phyloP scores from a whole-genome alignment of 2,113 vertebrate species.

The Rhipidura dahli region DNA sequence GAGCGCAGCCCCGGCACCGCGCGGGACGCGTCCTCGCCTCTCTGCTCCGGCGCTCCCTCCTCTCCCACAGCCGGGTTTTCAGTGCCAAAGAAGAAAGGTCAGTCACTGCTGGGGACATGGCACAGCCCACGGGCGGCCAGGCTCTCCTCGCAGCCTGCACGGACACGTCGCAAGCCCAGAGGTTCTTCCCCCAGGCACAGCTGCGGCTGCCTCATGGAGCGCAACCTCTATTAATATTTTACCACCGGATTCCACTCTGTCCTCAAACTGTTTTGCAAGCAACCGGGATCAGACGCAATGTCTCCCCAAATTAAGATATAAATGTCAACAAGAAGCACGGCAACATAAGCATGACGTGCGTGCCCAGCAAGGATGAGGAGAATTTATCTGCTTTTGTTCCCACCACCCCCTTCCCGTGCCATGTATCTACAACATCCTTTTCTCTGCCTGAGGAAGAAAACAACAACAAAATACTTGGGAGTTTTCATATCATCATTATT shows the following conservation, averaged over 20 bases:
- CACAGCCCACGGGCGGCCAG: neutral
- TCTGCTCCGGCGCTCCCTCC: neutral
- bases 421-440: neutral
- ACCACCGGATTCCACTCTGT: neutral
- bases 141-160: neutral
- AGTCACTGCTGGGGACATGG: neutral
- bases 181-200: neutral
- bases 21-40: neutral
- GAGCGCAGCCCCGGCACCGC: neutral
- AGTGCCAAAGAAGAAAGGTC: neutral
- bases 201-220: neutral
- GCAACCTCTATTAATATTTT: neutral
- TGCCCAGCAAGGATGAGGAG: neutral
- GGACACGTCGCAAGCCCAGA: neutral
- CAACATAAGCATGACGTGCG: neutral
- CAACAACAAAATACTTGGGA: slow-evolving; percentile 10
- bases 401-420: neutral
- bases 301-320: neutral
- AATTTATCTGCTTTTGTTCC: neutral
- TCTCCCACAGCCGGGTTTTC: neutral
- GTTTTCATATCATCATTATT: neutral
- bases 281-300: neutral
- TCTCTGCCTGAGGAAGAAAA: neutral
- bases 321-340: neutral
- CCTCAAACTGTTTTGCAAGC: slow-evolving; percentile 3